Evolutionary conservation across 2,888 invertebrate genomes (phyloP).

Genomic region (Diarsia mendica): DNA sequence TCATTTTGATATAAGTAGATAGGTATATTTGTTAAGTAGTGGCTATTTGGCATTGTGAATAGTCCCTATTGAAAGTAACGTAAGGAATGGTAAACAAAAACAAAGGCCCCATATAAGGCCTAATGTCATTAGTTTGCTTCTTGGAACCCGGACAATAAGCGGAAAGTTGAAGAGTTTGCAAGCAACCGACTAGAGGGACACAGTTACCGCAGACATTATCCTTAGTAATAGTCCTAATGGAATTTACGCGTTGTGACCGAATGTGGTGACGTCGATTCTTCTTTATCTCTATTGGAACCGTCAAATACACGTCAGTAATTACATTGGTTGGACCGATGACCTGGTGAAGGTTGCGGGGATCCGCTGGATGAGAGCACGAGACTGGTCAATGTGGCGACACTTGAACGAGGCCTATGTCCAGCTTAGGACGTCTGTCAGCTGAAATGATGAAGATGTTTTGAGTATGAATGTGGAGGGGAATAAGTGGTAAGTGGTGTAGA

Average conservation of each 20-base stretch:
- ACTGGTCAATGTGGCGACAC: too few species aligned
- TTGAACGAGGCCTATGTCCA: too few species aligned
- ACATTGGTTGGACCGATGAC: not conserved
- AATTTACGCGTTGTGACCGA: slow-evolving; percentile 28
- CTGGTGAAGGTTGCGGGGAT: too few species aligned
- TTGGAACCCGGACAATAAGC: slow-evolving; percentile 21
- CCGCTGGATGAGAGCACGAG: too few species aligned
- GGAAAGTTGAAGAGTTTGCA: slow-evolving; percentile 9
- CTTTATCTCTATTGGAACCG: not conserved
- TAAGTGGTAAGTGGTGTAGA: too few species aligned
- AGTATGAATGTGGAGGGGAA: too few species aligned
- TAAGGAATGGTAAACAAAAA: slow-evolving; percentile 2
- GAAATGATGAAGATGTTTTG: too few species aligned
- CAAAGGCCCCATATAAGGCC: not conserved
- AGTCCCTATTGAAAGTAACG: too few species aligned
- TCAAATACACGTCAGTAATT: not conserved
- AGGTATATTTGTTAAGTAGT: too few species aligned
- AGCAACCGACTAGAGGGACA: not conserved
- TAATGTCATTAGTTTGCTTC: not conserved
- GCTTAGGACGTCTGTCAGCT: too few species aligned
- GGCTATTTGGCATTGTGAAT: too few species aligned
- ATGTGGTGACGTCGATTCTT: slow-evolving; percentile 18
- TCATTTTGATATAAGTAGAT: too few species aligned
- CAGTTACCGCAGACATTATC: slow-evolving; percentile 28
- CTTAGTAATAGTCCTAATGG: slow-evolving; percentile 35